These are phyloP conservation scores for Ranitomeya imitator DNA, from an alignment of 2,113 vertebrate genomes.

Conservation along the genomic window DNA sequence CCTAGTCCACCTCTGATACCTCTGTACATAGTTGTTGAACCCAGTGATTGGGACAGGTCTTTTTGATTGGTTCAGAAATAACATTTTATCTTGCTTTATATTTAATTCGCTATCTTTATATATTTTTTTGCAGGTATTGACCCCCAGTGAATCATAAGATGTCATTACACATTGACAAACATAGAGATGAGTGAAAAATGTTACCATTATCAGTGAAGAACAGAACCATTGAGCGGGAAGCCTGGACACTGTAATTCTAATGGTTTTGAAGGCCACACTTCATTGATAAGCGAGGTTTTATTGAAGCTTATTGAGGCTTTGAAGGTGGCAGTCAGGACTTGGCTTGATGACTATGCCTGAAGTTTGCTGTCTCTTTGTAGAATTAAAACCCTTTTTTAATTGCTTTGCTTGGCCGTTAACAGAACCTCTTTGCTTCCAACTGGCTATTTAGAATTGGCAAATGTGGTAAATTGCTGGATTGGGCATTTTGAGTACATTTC, in stretches of 20 bases:
- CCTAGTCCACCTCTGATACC: too few relatives aligned
- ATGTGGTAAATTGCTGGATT: slow-evolving; percentile 52
- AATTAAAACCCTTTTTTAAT: slow-evolving; percentile 52
- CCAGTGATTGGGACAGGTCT: too few relatives aligned
- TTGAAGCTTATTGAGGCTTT: slow-evolving; percentile 43
- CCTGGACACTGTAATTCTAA: not conserved
- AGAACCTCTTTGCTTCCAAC: slow-evolving; percentile 50
- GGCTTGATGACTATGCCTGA: slow-evolving; percentile 25
- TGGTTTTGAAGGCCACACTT: slow-evolving; percentile 24
- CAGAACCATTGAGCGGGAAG: not conserved
- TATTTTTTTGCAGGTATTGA: not conserved
- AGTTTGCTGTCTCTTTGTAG: slow-evolving; percentile 52
- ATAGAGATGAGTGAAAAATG: not conserved
- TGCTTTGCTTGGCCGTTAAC: slow-evolving; percentile 57
- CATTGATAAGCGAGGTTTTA: slow-evolving; percentile 43
- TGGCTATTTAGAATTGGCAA: slow-evolving; percentile 57
- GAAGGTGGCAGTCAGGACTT: slow-evolving; percentile 44
- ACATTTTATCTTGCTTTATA: too few relatives aligned
- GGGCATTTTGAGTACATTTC: slow-evolving; percentile 56
- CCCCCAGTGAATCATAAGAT: too few relatives aligned
- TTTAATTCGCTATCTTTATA: too few relatives aligned
- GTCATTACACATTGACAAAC: not conserved
- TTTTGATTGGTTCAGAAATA: too few relatives aligned
- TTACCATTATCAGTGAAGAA: slow-evolving; percentile 32
- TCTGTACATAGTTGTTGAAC: too few relatives aligned